These are phyloP conservation scores for Bufotes viridis DNA, from an alignment of 2,797 vertebrate species.

Conservation along the genomic window DNA sequence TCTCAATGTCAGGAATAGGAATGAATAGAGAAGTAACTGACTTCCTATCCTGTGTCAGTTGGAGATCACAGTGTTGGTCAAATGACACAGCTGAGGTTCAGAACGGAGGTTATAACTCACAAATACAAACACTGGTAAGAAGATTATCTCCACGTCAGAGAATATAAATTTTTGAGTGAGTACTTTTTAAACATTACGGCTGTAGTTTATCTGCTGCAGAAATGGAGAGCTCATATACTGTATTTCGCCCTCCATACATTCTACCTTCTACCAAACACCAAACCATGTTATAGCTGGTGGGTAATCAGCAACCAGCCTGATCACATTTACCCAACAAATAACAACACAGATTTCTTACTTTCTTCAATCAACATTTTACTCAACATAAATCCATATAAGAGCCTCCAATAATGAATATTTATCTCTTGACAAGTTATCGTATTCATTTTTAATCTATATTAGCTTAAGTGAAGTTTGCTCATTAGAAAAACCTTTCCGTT, in stretches of 20 bases:
- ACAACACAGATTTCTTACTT: neutral
- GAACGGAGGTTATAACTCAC: no score
- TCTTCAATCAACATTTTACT: neutral
- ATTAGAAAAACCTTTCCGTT: neutral
- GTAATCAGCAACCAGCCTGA: neutral
- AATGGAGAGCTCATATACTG: no score
- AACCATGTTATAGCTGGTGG: neutral
- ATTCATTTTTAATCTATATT: constrained; percentile 4
- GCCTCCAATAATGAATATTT: neutral
- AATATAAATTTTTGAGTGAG: no score
- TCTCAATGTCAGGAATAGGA: no score
- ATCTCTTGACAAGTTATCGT: neutral
- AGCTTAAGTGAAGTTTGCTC: neutral
- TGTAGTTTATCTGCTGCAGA: no score
- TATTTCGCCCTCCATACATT: neutral
- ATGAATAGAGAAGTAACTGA: no score
- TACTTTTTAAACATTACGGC: neutral
- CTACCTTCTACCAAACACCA: neutral
- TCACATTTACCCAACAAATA: neutral
- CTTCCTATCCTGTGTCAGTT: no score
- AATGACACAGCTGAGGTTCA: no score
- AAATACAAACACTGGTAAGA: no score
- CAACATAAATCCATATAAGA: neutral
- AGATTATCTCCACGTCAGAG: no score
- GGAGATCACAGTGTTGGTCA: no score